These are phyloP conservation scores for Neodiprion lecontei DNA, from an alignment of 1,140 invertebrate genomes.

Conservation along the genomic window DNA sequence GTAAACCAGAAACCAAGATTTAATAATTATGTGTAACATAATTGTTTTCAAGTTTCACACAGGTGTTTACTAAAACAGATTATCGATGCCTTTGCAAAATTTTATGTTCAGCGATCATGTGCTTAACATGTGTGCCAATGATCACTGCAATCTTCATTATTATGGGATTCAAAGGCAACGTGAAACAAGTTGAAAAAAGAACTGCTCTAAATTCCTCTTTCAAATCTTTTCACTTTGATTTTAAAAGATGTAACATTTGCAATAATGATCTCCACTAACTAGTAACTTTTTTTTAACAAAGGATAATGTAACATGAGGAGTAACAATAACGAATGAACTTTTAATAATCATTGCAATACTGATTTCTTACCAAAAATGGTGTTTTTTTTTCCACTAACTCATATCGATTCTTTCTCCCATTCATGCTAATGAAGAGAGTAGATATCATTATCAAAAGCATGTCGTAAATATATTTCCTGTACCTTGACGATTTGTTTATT, in stretches of 20 bases:
- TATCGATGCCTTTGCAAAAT: not conserved
- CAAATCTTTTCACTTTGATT: too few species aligned
- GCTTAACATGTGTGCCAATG: not conserved
- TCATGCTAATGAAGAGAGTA: not conserved
- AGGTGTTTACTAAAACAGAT: not conserved
- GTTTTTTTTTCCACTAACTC: not conserved
- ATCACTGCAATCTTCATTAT: too few species aligned
- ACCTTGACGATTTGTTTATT: too few species aligned
- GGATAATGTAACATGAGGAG: too few species aligned
- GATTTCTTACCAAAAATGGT: not conserved
- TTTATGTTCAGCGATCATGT: not conserved
- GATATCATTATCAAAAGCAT: not conserved
- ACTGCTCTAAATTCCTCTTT: too few species aligned
- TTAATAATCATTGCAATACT: not conserved
- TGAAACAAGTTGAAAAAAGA: too few species aligned
- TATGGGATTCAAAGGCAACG: too few species aligned
- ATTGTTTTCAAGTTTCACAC: not conserved
- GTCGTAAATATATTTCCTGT: not conserved
- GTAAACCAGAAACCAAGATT: not conserved
- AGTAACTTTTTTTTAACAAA: too few species aligned
- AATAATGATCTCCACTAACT: too few species aligned
- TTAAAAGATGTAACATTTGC: too few species aligned
- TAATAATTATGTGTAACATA: not conserved
- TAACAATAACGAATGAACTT: not conserved
- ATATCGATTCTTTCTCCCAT: not conserved